Conservation (phyloP, 2,113 vertebrate genomes). For the Leucoraja erinaceus region DNA sequence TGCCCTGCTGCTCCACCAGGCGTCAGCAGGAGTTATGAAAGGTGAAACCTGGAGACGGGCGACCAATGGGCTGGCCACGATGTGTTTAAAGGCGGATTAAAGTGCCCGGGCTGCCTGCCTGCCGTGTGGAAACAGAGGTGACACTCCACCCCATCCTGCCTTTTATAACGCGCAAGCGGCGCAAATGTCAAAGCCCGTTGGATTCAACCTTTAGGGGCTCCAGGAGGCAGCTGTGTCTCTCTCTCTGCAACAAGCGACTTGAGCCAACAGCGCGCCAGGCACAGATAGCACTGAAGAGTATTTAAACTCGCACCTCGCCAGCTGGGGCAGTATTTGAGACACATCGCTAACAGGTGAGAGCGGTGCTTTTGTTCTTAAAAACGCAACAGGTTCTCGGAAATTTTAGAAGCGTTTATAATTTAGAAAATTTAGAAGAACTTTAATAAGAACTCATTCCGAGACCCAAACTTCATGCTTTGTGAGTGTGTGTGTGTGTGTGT, state of each 20-base stretch:
- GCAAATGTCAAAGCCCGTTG: not conserved
- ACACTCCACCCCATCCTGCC: not conserved
- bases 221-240: not conserved
- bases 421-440: too few species aligned
- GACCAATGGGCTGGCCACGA: constrained; percentile 7
- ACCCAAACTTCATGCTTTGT: not conserved
- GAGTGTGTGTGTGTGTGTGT: too few species aligned
- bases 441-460: not conserved
- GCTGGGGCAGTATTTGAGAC: constrained; percentile 36
- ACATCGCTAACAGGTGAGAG: constrained; percentile 42
- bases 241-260: not conserved
- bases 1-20: not conserved
- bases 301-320: not conserved
- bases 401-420: too few species aligned
- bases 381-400: not conserved
- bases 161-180: not conserved
- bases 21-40: constrained; percentile 10
- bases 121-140: constrained; percentile 1
- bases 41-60: constrained; percentile 22
- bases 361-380: constrained; percentile 44
- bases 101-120: not conserved
- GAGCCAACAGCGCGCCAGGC: not conserved
- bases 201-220: not conserved
- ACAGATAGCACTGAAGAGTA: not conserved
- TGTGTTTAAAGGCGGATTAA: constrained; percentile 27